phyloP scores from a whole-genome alignment of 2,113 vertebrate genomes.

The Danio rerio region GRCz12tu NC_133188.1:2987501-2988000 shows the following conservation, averaged over 20 bases:
- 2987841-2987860: neutral
- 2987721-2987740: neutral
- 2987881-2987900: neutral
- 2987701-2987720: neutral
- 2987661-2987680: neutral
- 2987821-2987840: neutral
- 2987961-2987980: neutral
- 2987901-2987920: neutral
- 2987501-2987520: conserved; percentile 49
- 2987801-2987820: neutral
- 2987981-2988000: no score
- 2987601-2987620: conserved; percentile 21
- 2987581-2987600: conserved; percentile 34
- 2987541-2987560: conserved; percentile 55
- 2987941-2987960: neutral
- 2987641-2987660: conserved; percentile 50
- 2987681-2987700: neutral
- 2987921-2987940: neutral
- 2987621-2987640: neutral
- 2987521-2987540: conserved; percentile 55
- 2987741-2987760: neutral
- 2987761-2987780: neutral
- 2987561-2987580: conserved; percentile 46
- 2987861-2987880: neutral
- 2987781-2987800: neutral